Percentiles rank a stretch among this genome's conserved stretches.
phyloP scores from a whole-genome alignment of 2,797 vertebrate species.

The Urosaurus nigricauda region DNA sequence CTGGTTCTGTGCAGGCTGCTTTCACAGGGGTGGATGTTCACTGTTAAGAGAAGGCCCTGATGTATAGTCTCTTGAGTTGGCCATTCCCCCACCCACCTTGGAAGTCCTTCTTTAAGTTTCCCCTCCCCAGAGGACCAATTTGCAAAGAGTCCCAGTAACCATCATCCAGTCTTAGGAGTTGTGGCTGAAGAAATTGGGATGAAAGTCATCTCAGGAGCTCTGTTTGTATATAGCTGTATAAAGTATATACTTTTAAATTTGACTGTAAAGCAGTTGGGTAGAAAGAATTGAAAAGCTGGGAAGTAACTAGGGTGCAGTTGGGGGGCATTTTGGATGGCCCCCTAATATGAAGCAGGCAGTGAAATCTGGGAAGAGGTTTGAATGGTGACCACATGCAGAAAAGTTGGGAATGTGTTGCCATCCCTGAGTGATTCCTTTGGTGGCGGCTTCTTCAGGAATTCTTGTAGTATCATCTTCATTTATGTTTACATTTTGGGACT shows the following conservation, averaged over 20 bases:
- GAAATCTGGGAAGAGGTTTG: neutral
- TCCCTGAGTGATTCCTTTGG: slow-evolving; percentile 9
- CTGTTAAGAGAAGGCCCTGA: neutral
- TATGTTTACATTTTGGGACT: neutral
- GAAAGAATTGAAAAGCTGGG: neutral
- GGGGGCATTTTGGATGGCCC: neutral
- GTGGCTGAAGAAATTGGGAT: slow-evolving; percentile 1
- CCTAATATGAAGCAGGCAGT: too few species aligned
- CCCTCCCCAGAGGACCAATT: neutral
- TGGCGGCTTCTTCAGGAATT: neutral
- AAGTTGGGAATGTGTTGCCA: neutral
- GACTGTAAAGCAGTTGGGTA: neutral
- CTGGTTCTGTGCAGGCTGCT: neutral
- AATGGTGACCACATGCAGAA: neutral
- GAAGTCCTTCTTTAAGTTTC: too few species aligned
- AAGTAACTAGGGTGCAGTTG: too few species aligned
- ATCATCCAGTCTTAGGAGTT: neutral
- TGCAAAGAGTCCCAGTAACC: too few species aligned
- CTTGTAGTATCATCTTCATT: neutral
- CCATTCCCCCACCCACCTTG: too few species aligned
- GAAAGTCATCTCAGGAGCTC: neutral
- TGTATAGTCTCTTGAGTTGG: neutral
- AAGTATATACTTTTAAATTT: slow-evolving; percentile 10
- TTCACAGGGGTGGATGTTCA: neutral
- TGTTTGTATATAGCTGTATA: slow-evolving; percentile 35